Evolutionary conservation across 2,888 invertebrate species (phyloP).

Genomic region (Bombyx huttoni): DNA sequence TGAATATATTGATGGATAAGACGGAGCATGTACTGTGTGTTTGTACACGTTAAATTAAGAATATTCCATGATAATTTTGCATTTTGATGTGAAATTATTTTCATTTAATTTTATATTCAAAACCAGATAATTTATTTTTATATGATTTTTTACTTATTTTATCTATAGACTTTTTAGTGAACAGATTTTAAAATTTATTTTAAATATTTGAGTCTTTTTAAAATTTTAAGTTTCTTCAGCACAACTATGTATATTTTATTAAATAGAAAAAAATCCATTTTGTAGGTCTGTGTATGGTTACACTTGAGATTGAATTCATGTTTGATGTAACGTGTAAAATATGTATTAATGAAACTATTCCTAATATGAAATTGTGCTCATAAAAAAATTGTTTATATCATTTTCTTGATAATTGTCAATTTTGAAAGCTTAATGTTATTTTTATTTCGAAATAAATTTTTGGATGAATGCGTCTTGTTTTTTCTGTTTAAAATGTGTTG

Average conservation of each 20-base stretch:
- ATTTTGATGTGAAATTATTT: conserved; percentile 36
- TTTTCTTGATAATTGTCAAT: conserved; percentile 63
- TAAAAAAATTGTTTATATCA: conserved; percentile 53
- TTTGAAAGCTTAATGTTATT: conserved; percentile 69
- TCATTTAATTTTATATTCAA: conserved; percentile 36
- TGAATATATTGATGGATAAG: conserved; percentile 62
- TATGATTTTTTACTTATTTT: conserved; percentile 36
- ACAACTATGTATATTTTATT: background rate
- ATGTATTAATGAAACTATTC: conserved; percentile 23
- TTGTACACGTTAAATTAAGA: conserved; percentile 47
- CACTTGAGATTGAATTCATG: conserved; percentile 1
- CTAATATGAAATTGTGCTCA: conserved; percentile 62
- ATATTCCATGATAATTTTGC: conserved; percentile 55
- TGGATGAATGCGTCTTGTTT: conserved; percentile 31
- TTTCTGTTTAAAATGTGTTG: background rate
- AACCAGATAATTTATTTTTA: conserved; percentile 39
- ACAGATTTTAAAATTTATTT: background rate
- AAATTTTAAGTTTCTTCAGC: background rate
- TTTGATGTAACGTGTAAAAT: conserved; percentile 12
- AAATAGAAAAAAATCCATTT: background rate
- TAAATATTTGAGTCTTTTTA: background rate
- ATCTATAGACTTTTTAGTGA: conserved; percentile 17
- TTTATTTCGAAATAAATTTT: conserved; percentile 67
- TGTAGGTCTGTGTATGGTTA: conserved; percentile 9
- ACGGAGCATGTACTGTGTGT: conserved; percentile 51